A percentile compares a stretch with the other conserved stretches of the same genome.
These are phyloP conservation scores for Diadema setosum DNA, from an alignment of 35 echinoderm and acorn worm species.

Conservation along the genomic window DNA sequence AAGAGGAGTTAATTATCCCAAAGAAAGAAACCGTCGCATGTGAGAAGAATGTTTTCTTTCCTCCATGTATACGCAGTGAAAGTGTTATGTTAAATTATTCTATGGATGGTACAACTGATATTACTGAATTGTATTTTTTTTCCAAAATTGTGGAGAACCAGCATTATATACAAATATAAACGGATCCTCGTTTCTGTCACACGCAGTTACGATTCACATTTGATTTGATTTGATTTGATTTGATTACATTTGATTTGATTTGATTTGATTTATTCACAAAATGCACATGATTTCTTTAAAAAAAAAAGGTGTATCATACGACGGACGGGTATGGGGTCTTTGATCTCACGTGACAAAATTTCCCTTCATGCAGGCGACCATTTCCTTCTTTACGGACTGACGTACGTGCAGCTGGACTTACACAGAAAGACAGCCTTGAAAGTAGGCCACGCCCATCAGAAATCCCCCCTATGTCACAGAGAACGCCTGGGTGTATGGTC, in stretches of 20 bases:
- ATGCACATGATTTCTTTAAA: neutral
- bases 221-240: neutral
- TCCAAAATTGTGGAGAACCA: too few relatives aligned
- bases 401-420: neutral
- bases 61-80: too few relatives aligned
- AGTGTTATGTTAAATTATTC: too few relatives aligned
- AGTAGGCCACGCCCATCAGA: neutral
- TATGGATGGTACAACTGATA: too few relatives aligned
- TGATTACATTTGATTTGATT: neutral
- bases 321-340: too few relatives aligned
- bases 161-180: too few relatives aligned
- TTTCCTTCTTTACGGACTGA: neutral
- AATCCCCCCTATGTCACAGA: neutral
- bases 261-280: neutral
- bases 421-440: neutral
- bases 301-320: too few relatives aligned
- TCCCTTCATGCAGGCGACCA: neutral
- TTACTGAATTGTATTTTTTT: too few relatives aligned
- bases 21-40: too few relatives aligned
- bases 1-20: too few relatives aligned
- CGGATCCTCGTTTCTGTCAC: neutral
- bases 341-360: neutral
- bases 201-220: neutral
- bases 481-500: neutral
- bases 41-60: too few relatives aligned